phyloP scores from a whole-genome alignment of 2,888 invertebrate species.

The Agrochola litura region DNA sequence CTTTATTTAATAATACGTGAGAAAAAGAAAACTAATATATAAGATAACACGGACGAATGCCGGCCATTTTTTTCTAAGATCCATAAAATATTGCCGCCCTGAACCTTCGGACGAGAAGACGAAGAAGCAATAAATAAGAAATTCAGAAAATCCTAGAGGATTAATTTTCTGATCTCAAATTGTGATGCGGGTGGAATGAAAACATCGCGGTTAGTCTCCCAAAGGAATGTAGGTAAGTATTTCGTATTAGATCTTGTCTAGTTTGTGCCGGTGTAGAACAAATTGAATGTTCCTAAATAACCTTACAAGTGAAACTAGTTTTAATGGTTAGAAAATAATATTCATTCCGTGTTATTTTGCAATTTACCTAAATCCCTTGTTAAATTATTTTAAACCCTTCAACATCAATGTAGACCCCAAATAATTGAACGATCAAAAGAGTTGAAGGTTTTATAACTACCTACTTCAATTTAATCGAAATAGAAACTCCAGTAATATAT shows the following conservation, averaged over 20 bases:
- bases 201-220: constrained; percentile 47
- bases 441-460: neutral
- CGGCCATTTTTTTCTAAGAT: constrained; percentile 63
- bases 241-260: constrained; percentile 38
- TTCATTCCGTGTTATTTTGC: neutral
- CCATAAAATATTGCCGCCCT: constrained; percentile 61
- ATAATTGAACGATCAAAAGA: too few relatives aligned
- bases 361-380: neutral
- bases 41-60: constrained; percentile 62
- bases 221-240: constrained; percentile 39
- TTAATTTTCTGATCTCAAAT: constrained; percentile 69
- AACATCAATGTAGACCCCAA: neutral
- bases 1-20: constrained; percentile 69
- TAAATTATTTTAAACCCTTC: neutral
- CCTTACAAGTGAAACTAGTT: neutral
- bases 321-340: neutral
- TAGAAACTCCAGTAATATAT: neutral
- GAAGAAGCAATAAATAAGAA: constrained; percentile 65
- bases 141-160: constrained; percentile 65
- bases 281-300: constrained; percentile 8
- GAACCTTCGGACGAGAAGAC: constrained; percentile 34
- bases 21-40: constrained; percentile 71
- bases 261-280: constrained; percentile 7
- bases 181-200: constrained; percentile 58
- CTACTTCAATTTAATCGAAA: too few relatives aligned